A percentile compares a stretch with the other conserved stretches of the same genome.
Conservation (phyloP, 2,113 vertebrate genomes). For the Haemorhous mexicanus region DNA sequence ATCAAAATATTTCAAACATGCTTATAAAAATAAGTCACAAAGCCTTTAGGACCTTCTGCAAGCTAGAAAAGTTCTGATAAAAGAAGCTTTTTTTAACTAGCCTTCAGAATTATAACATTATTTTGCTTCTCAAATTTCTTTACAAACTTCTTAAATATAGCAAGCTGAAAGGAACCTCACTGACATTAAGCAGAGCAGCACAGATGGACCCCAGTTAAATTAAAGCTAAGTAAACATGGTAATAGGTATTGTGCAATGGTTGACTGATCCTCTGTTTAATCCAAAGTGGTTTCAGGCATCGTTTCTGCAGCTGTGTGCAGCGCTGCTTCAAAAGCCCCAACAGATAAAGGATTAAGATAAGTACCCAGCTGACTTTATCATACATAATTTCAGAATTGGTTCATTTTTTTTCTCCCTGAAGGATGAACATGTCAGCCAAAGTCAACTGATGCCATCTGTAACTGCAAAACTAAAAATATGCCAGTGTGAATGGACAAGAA, state of each 20-base stretch:
- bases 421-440: slow-evolving; percentile 36
- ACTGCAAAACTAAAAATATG: slow-evolving; percentile 36
- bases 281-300: slow-evolving; percentile 56
- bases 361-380: slow-evolving; percentile 17
- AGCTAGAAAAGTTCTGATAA: slow-evolving; percentile 59
- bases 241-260: slow-evolving; percentile 55
- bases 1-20: slow-evolving; percentile 77
- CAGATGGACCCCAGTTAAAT: slow-evolving; percentile 61
- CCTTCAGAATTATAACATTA: slow-evolving; percentile 55
- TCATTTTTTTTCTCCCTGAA: slow-evolving; percentile 39
- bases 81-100: slow-evolving; percentile 59
- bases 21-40: slow-evolving; percentile 80
- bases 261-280: slow-evolving; percentile 57
- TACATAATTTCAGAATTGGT: slow-evolving; percentile 7
- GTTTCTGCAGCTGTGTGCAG: slow-evolving; percentile 38
- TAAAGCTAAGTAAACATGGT: slow-evolving; percentile 69
- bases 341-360: slow-evolving; percentile 53
- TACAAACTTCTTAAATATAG: slow-evolving; percentile 66
- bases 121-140: slow-evolving; percentile 64
- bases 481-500: slow-evolving; percentile 21
- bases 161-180: slow-evolving; percentile 51
- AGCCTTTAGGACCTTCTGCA: slow-evolving; percentile 59
- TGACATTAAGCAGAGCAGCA: slow-evolving; percentile 56
- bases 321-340: slow-evolving; percentile 34
- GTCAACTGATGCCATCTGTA: slow-evolving; percentile 47